These are phyloP conservation scores for Pangasius mekongensis DNA, from an alignment of 2,797 vertebrate genomes.

Conservation along the genomic window DNA sequence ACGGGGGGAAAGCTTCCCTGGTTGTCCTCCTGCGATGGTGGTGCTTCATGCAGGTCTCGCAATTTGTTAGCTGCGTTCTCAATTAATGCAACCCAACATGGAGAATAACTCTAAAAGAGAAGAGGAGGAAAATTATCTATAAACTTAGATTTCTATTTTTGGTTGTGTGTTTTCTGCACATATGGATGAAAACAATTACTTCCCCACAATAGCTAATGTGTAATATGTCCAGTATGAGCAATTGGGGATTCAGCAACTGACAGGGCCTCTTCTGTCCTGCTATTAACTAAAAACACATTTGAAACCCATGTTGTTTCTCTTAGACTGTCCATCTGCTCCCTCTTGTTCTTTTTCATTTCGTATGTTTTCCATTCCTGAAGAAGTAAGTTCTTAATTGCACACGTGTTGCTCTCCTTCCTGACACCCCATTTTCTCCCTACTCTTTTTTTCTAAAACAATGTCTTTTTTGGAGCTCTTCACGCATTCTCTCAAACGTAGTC, in stretches of 20 bases:
- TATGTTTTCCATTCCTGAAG: slow-evolving; percentile 39
- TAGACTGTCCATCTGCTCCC: not conserved
- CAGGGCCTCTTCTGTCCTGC: slow-evolving; percentile 23
- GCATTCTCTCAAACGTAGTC: not conserved
- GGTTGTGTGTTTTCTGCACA: not conserved
- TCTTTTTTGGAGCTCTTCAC: not conserved
- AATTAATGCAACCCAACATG: not conserved
- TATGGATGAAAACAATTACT: not conserved
- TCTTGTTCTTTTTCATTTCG: slow-evolving; percentile 17
- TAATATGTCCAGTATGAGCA: slow-evolving; percentile 6
- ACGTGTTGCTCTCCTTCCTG: slow-evolving; percentile 14
- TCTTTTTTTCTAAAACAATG: not conserved
- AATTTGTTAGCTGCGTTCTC: not conserved
- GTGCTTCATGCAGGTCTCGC: not conserved
- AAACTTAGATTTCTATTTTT: slow-evolving; percentile 13
- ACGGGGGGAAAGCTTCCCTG: not conserved
- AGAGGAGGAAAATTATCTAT: not conserved
- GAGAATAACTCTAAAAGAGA: slow-evolving; percentile 4
- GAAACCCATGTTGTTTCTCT: slow-evolving; percentile 30
- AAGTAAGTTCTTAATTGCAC: slow-evolving; percentile 16
- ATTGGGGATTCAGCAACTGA: slow-evolving; percentile 20
- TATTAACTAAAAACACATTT: slow-evolving; percentile 42
- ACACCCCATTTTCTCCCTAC: not conserved
- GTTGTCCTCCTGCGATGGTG: too few species aligned
- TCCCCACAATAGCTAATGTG: not conserved